Base-by-base conservation (phyloP, 2,797 vertebrate genomes). In the Bryconaethiops microstoma region DNA sequence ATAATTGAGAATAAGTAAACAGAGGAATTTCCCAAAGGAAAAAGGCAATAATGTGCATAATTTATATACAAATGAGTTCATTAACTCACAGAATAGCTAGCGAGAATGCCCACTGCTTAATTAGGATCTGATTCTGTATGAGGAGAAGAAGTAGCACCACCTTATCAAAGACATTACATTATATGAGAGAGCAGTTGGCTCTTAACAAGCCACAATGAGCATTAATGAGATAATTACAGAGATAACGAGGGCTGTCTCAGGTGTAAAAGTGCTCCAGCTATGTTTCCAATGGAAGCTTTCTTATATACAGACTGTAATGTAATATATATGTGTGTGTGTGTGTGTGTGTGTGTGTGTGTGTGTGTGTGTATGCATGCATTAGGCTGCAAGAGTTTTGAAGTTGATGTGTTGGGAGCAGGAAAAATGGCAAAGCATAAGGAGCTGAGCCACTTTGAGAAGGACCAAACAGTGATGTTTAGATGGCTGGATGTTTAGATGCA, bases 211-310 rank as follows among this genome's bases (percentile, higher is more conserved):
- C 42, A 2, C 21, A 70, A 78, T 63, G 40, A 42, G 12, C 1
- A 0, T n/a, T 77, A 74, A 74, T 74, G 63, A 76, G 42, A 23
- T 83, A 59, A 70, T 75, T 76, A 60, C 3, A 17, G 45, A 69
- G 70, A 14, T 23, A 42, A 45, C 17, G 7, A 35, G 59, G 42
- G 55, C 19, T 54, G 8, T 6, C 8, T 8, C 35, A 4, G 8
- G 4, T 40, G 29, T 35, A 5, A 25, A 39, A 5, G 23, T 39
- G 62, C 60, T 62, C 29, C 60, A 62, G 12, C 60, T 29, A 12
- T 57, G 55, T 29, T 29, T 29, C n/a, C n/a, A n/a, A n/a, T n/a
- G n/a, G n/a, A n/a, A n/a, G n/a, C n/a, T n/a, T n/a, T n/a, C n/a
- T n/a, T n/a, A n/a, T n/a, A n/a, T n/a, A n/a, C n/a, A n/a, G n/a